A percentile compares a stretch with the other conserved stretches of the same genome.
phyloP scores from a whole-genome alignment of 2,113 vertebrate species.

The Channa maculata region DNA sequence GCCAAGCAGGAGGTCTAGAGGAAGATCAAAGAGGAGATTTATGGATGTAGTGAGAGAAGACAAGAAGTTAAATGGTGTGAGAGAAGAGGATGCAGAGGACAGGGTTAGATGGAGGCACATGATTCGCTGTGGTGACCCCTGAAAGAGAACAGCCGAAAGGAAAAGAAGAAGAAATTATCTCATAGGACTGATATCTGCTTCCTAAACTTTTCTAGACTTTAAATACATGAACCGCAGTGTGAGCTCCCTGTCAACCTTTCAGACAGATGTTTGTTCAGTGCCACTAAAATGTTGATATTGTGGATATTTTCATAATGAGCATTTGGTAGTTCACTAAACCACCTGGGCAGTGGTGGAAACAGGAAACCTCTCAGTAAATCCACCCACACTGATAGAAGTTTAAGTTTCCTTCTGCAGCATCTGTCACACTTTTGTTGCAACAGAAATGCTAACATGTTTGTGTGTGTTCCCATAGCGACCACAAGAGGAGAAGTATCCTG shows the following conservation, averaged over 20 bases:
- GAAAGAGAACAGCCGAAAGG: too few species aligned
- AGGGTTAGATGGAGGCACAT: too few species aligned
- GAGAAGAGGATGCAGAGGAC: too few species aligned
- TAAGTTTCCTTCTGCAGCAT: slow-evolving; percentile 24
- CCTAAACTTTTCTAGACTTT: slow-evolving; percentile 20
- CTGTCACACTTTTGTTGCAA: background rate
- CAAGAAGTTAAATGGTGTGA: too few species aligned
- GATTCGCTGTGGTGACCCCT: too few species aligned
- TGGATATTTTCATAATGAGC: slow-evolving; percentile 3
- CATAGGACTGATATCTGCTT: background rate
- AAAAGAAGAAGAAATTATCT: too few species aligned
- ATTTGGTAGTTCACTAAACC: too few species aligned
- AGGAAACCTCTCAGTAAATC: slow-evolving; percentile 11
- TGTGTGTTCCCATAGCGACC: slow-evolving; percentile 80
- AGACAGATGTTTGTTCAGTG: background rate
- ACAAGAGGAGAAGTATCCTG: slow-evolving; percentile 87
- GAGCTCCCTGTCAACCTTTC: slow-evolving; percentile 13
- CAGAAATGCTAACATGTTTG: slow-evolving; percentile 4
- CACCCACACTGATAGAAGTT: background rate
- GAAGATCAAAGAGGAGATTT: too few species aligned
- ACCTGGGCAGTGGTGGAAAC: background rate
- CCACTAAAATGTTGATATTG: slow-evolving; percentile 5
- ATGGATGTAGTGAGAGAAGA: too few species aligned
- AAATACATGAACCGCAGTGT: background rate
- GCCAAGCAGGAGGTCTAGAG: too few species aligned